phyloP scores from a whole-genome alignment of 92 coral and sea anemone genomes.

The Bergia sp. region DNA sequence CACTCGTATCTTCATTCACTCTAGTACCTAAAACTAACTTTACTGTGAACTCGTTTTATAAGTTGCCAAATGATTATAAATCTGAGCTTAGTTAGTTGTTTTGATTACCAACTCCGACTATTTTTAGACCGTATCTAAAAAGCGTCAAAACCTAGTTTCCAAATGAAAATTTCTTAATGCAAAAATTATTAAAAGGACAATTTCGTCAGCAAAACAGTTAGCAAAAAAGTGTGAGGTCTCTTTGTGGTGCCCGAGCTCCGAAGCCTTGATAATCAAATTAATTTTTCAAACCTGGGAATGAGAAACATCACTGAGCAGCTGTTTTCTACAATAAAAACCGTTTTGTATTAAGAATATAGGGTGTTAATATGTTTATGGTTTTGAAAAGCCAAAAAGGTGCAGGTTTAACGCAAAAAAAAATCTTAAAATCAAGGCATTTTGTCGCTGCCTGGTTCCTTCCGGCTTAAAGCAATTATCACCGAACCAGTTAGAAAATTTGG shows the following conservation, averaged over 20 bases:
- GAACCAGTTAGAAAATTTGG: not conserved
- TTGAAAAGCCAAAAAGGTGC: not conserved
- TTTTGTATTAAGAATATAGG: not conserved
- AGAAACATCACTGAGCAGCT: not conserved
- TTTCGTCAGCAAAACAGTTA: not conserved
- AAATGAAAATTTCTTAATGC: not conserved
- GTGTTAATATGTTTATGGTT: conserved; percentile 2
- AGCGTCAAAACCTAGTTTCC: not conserved
- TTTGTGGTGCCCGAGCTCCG: not conserved
- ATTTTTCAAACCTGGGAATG: not conserved
- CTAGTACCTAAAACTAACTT: not conserved
- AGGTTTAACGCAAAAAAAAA: not conserved
- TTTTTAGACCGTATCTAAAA: conserved; percentile 2
- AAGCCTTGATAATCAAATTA: not conserved
- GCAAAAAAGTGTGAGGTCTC: not conserved
- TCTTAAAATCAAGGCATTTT: not conserved
- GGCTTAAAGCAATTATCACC: not conserved
- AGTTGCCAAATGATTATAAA: not conserved
- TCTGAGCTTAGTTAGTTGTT: not conserved
- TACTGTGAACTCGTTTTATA: not conserved
- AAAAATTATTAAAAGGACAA: not conserved
- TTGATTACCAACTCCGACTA: not conserved
- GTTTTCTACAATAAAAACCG: not conserved
- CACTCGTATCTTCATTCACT: not conserved
- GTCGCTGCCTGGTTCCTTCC: not conserved